Conservation (phyloP, 1,140 invertebrate genomes). For the Trichomalopsis sarcophagae region DNA sequence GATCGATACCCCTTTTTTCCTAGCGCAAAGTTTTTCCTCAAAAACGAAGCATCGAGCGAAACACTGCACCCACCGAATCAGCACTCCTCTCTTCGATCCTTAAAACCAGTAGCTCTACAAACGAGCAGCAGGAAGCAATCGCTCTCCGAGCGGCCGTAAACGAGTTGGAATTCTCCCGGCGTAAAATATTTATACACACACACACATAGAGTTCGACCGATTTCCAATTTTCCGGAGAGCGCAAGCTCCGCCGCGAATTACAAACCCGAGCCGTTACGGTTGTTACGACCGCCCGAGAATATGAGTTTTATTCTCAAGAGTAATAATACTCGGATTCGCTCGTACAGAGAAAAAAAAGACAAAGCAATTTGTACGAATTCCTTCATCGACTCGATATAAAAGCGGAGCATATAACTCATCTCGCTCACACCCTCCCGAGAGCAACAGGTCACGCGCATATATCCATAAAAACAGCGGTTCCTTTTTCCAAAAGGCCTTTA, state of each 20-base stretch:
- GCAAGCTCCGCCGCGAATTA: not conserved
- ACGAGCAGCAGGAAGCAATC: conserved; percentile 17
- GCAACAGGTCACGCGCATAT: not conserved
- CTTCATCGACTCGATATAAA: too few species aligned
- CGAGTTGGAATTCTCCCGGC: not conserved
- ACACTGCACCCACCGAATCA: not conserved
- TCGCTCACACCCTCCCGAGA: not conserved
- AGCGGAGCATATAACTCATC: too few species aligned
- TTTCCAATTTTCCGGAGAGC: conserved; percentile 31
- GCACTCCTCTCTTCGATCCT: not conserved
- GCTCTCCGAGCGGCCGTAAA: not conserved
- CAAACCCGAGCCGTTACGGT: not conserved
- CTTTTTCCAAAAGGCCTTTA: too few species aligned
- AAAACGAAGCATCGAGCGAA: not conserved
- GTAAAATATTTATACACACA: conserved; percentile 22
- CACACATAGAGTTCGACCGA: not conserved
- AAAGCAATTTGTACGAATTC: too few species aligned
- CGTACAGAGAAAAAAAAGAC: too few species aligned
- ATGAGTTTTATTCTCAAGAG: too few species aligned
- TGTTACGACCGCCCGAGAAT: too few species aligned
- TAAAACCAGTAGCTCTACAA: not conserved
- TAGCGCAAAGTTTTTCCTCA: not conserved
- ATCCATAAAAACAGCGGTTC: too few species aligned
- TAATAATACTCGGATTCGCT: too few species aligned
- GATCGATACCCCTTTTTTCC: too few species aligned